phyloP scores from a whole-genome alignment of 1,140 invertebrate species.

The Hestina assimilis region DNA sequence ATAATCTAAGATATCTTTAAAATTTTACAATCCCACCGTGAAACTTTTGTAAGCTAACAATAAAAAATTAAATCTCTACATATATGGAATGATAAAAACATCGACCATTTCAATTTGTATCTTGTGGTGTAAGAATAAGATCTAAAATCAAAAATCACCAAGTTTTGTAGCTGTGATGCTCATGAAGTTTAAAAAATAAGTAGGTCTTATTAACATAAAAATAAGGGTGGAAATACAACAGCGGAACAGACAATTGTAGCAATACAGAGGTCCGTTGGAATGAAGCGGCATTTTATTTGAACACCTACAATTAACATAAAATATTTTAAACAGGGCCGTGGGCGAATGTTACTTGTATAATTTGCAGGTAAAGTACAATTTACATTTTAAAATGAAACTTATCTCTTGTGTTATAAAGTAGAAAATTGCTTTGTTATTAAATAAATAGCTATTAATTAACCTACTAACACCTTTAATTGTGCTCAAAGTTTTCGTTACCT shows the following conservation, averaged over 20 bases:
- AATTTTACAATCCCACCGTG: neutral
- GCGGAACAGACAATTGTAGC: neutral
- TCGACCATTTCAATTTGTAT: neutral
- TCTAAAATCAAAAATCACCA: neutral
- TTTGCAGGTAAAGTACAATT: conserved; percentile 9
- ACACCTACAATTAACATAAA: conserved; percentile 36
- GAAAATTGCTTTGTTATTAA: neutral
- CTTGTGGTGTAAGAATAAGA: neutral
- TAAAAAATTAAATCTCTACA: neutral
- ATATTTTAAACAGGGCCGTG: conserved; percentile 34
- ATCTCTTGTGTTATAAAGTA: neutral
- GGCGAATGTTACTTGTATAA: conserved; percentile 15
- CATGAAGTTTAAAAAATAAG: neutral
- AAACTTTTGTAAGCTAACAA: neutral
- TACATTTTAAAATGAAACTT: neutral
- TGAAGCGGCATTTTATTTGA: conserved; percentile 21
- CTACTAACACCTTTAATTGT: conserved; percentile 20
- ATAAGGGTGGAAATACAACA: neutral
- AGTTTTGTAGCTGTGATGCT: neutral
- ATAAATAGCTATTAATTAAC: conserved; percentile 23
- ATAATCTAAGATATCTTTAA: neutral
- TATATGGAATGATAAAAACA: neutral
- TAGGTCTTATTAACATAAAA: neutral
- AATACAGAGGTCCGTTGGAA: neutral
- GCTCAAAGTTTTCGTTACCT: neutral